Evolutionary conservation across 2,113 vertebrate genomes (phyloP).

Genomic region (chimpanzee (Pan troglodytes)): NHGRI_mPanTro3-v2.1_pri NC_072421.2:34581001-34581500

Average conservation of each 20-base stretch:
- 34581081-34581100: background rate
- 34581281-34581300: background rate
- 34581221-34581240: background rate
- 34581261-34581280: background rate
- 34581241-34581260: background rate
- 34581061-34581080: background rate
- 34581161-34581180: background rate
- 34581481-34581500: background rate
- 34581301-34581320: background rate
- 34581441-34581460: background rate
- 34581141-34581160: background rate
- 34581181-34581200: background rate
- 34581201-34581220: background rate
- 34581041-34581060: background rate
- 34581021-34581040: background rate
- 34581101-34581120: background rate
- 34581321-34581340: background rate
- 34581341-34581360: background rate
- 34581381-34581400: background rate
- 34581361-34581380: background rate
- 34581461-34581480: background rate
- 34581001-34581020: background rate
- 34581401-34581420: background rate
- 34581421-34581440: conserved; percentile 28
- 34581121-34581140: background rate